Evolutionary conservation across 1,140 invertebrate species (phyloP).

Genomic region (Drosophila littoralis): DNA sequence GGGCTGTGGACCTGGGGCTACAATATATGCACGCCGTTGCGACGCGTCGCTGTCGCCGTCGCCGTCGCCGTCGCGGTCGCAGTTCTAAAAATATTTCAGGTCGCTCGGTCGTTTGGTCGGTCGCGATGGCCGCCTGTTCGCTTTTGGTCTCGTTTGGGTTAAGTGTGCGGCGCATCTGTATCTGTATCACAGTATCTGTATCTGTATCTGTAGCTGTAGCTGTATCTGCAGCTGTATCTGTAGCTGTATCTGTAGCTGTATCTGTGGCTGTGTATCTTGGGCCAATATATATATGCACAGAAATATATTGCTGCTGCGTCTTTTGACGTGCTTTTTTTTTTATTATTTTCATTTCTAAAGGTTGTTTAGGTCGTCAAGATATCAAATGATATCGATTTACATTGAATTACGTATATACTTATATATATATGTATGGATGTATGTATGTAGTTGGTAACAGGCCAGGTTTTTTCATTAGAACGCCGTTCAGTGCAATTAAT

Average conservation of each 20-base stretch:
- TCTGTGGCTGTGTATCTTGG: conserved; percentile 39
- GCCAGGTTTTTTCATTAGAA: conserved; percentile 61
- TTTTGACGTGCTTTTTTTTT: conserved; percentile 24
- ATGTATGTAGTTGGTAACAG: conserved; percentile 3
- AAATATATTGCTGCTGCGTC: conserved; percentile 5
- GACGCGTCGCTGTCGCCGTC: conserved; percentile 16
- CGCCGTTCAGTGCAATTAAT: conserved; percentile 68
- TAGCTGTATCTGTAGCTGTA: conserved; percentile 57
- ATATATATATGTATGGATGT: background rate
- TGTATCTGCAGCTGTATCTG: conserved; percentile 48
- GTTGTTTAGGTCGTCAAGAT: conserved; percentile 67
- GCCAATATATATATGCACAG: background rate
- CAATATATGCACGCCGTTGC: conserved; percentile 75
- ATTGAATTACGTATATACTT: conserved; percentile 46
- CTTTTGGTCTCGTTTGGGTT: conserved; percentile 81
- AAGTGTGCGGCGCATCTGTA: conserved; percentile 66
- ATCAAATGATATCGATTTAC: conserved; percentile 67
- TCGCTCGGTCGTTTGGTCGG: conserved; percentile 73
- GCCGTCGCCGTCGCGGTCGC: conserved; percentile 53
- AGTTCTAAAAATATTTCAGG: conserved; percentile 82
- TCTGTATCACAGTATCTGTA: conserved; percentile 45
- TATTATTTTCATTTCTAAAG: conserved; percentile 42
- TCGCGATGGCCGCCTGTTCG: conserved; percentile 71
- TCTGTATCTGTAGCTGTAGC: conserved; percentile 43
- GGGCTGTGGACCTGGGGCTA: conserved; percentile 14